phyloP scores from a whole-genome alignment of 2,113 vertebrate genomes.

The Pao palembangensis region DNA sequence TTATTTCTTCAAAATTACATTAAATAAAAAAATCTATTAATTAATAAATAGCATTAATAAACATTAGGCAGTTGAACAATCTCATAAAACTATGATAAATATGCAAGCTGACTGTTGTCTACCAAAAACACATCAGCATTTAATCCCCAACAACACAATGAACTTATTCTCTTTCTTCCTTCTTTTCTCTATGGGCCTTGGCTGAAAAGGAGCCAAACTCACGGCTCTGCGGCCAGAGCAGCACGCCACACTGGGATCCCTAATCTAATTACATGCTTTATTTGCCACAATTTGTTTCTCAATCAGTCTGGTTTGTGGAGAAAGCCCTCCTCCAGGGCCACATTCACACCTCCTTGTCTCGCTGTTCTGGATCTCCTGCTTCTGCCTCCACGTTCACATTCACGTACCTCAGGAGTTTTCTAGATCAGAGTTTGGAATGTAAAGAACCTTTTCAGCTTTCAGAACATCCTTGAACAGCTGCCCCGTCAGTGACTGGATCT shows the following conservation, averaged over 20 bases:
- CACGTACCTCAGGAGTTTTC: background rate
- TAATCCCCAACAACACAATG: slow-evolving; percentile 34
- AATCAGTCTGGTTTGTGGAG: slow-evolving; percentile 89
- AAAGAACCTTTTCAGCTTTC: no score
- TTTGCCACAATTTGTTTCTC: slow-evolving; percentile 97
- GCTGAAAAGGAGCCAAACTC: slow-evolving; percentile 46
- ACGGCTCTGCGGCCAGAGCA: slow-evolving; percentile 57
- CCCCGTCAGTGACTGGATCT: no score
- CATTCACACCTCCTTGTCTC: slow-evolving; percentile 82
- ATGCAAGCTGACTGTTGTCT: background rate
- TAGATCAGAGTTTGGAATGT: no score
- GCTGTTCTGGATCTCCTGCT: slow-evolving; percentile 64
- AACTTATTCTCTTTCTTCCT: slow-evolving; percentile 15
- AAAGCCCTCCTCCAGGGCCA: slow-evolving; percentile 80
- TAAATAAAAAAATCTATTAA: background rate
- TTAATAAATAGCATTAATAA: background rate
- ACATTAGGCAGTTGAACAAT: background rate
- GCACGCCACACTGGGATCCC: slow-evolving; percentile 73
- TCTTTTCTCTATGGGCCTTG: slow-evolving; percentile 34
- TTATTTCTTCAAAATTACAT: background rate
- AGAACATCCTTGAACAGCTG: no score
- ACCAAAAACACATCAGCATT: slow-evolving; percentile 39
- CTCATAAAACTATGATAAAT: no score
- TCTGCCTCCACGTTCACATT: slow-evolving; percentile 3
- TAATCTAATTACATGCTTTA: slow-evolving; percentile 99